These are phyloP conservation scores for Ammodytes dubius DNA, from an alignment of 2,113 vertebrate genomes.

Conservation along the genomic window DNA sequence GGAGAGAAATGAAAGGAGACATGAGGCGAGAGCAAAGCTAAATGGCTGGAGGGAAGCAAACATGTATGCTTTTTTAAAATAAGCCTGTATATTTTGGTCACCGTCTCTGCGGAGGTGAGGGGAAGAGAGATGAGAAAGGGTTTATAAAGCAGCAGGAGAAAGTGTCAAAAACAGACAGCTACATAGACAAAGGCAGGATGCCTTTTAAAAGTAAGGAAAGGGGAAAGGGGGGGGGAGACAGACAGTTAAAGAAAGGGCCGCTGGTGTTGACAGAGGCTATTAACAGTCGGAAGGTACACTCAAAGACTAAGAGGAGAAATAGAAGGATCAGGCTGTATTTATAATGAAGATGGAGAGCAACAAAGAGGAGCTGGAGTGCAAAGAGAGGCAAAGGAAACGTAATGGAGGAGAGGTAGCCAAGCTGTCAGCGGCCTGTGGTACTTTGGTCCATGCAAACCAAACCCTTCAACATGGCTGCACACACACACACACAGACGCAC, in stretches of 20 bases:
- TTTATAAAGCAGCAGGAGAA: slow-evolving; percentile 61
- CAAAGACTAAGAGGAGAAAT: slow-evolving; percentile 57
- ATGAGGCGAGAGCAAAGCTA: slow-evolving; percentile 52
- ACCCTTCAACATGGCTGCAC: slow-evolving; percentile 43
- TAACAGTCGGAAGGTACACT: slow-evolving; percentile 57
- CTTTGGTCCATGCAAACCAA: slow-evolving; percentile 42
- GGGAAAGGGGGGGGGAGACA: not conserved
- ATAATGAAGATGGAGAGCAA: slow-evolving; percentile 62
- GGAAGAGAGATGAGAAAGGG: slow-evolving; percentile 60
- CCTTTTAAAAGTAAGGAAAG: slow-evolving; percentile 60
- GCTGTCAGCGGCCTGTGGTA: slow-evolving; percentile 45
- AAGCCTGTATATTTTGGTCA: slow-evolving; percentile 64
- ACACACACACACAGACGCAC: slow-evolving; percentile 39
- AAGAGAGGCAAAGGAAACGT: slow-evolving; percentile 39
- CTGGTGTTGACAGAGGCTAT: slow-evolving; percentile 65
- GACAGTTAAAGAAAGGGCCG: slow-evolving; percentile 55
- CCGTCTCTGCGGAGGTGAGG: slow-evolving; percentile 58
- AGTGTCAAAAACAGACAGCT: slow-evolving; percentile 78
- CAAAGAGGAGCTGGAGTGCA: slow-evolving; percentile 57
- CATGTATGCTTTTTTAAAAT: slow-evolving; percentile 60
- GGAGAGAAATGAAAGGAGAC: slow-evolving; percentile 68
- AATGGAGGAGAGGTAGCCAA: slow-evolving; percentile 42
- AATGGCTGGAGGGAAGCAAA: slow-evolving; percentile 65
- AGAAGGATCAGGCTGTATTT: slow-evolving; percentile 50
- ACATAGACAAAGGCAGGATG: slow-evolving; percentile 70